phyloP scores from a whole-genome alignment of 2,113 vertebrate genomes.

The Prietella phreatophila region DNA sequence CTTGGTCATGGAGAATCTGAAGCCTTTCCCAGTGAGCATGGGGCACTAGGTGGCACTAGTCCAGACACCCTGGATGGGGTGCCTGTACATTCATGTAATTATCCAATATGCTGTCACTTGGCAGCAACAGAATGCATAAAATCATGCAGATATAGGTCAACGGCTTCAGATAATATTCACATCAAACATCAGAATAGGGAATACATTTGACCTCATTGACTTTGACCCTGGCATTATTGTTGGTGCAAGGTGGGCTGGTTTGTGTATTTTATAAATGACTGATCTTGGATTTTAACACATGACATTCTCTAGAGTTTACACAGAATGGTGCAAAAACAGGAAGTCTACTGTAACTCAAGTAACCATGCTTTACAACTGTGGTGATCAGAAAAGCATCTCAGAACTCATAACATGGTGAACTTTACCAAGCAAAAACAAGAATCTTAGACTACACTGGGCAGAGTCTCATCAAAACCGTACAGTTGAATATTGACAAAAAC shows the following conservation, averaged over 20 bases:
- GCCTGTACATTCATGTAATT: not conserved
- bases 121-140: not conserved
- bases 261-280: not conserved
- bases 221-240: not conserved
- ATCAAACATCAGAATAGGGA: not conserved
- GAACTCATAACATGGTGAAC: not conserved
- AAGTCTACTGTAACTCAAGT: not conserved
- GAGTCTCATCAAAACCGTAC: not conserved
- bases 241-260: not conserved
- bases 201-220: not conserved
- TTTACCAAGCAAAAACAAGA: not conserved
- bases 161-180: not conserved
- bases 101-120: not conserved
- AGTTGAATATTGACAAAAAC: not conserved
- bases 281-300: not conserved
- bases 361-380: not conserved
- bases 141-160: not conserved
- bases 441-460: not conserved
- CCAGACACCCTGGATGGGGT: no score
- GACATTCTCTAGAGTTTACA: not conserved
- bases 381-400: not conserved
- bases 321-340: not conserved
- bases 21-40: no score
- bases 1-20: no score
- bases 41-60: no score